A percentile compares a stretch with the other conserved stretches of the same genome.
These are phyloP conservation scores for Orius insidiosus DNA, from an alignment of 1,140 invertebrate species.

Conservation along the genomic window DNA sequence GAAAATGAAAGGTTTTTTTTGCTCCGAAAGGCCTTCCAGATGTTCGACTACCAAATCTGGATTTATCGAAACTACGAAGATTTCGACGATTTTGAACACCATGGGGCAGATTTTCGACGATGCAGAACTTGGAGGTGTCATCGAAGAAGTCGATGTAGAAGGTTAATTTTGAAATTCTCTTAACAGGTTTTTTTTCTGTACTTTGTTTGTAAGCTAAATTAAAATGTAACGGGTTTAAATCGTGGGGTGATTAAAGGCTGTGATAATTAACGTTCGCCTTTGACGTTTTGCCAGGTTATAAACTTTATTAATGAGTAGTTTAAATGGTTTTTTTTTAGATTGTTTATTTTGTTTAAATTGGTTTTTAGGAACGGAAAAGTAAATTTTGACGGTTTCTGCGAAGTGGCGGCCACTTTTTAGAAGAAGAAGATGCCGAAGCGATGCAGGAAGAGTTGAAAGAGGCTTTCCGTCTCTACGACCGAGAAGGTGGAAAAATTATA, in stretches of 20 bases:
- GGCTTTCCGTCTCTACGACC: conserved; percentile 64
- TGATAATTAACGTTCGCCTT: too few relatives aligned
- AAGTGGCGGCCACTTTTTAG: conserved; percentile 78
- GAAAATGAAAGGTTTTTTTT: conserved; percentile 25
- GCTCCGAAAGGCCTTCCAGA: conserved; percentile 83
- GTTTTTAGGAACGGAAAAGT: conserved; percentile 55
- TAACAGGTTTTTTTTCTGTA: too few relatives aligned
- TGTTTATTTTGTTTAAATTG: neutral
- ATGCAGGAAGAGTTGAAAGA: conserved; percentile 92
- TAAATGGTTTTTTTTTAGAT: too few relatives aligned
- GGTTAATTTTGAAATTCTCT: conserved; percentile 26
- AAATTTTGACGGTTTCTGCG: conserved; percentile 84
- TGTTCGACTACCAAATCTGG: conserved; percentile 82
- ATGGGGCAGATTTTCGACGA: conserved; percentile 86
- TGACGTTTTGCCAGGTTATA: neutral
- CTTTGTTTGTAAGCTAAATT: too few relatives aligned
- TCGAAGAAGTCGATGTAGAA: conserved; percentile 72
- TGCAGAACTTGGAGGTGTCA: conserved; percentile 60
- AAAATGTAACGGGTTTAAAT: too few relatives aligned
- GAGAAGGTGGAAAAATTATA: too few relatives aligned
- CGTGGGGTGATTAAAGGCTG: too few relatives aligned
- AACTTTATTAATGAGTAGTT: neutral
- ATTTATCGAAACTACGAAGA: conserved; percentile 74
- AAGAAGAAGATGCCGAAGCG: conserved; percentile 79
- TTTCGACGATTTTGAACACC: conserved; percentile 81